Conservation (phyloP, 1,140 invertebrate species). For the Ceratitis capitata region DNA sequence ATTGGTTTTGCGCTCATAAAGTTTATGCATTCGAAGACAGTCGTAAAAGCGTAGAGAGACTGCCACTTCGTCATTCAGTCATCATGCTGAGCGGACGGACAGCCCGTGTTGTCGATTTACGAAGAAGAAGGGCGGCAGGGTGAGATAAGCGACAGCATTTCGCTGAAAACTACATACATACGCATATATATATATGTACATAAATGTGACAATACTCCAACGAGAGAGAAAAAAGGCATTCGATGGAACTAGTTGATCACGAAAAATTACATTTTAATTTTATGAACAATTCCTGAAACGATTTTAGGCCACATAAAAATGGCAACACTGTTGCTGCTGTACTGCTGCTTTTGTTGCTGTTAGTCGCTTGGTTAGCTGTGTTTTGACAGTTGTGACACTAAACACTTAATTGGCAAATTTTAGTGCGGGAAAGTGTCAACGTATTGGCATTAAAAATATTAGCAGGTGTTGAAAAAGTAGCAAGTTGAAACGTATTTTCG, state of each 20-base stretch:
- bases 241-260: neutral
- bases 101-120: too few species aligned
- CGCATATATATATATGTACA: neutral
- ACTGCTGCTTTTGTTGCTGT: too few species aligned
- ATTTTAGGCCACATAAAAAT: constrained; percentile 20
- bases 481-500: neutral
- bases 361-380: too few species aligned
- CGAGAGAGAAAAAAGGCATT: neutral
- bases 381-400: constrained; percentile 38
- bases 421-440: neutral
- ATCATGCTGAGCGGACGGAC: too few species aligned
- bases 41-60: neutral
- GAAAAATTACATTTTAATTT: constrained; percentile 36
- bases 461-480: constrained; percentile 26
- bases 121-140: neutral
- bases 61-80: too few species aligned
- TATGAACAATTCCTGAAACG: constrained; percentile 22
- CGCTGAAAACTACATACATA: neutral
- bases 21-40: constrained; percentile 25
- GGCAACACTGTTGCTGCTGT: constrained; percentile 1
- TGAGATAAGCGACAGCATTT: neutral
- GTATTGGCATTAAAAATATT: neutral
- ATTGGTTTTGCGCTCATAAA: constrained; percentile 34
- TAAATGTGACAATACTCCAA: neutral
- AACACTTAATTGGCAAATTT: constrained; percentile 30